Evolutionary conservation across 2,113 vertebrate genomes (phyloP), one percentile per base, ranked within the genome.

Genomic region (Uropsilus gracilis): DNA sequence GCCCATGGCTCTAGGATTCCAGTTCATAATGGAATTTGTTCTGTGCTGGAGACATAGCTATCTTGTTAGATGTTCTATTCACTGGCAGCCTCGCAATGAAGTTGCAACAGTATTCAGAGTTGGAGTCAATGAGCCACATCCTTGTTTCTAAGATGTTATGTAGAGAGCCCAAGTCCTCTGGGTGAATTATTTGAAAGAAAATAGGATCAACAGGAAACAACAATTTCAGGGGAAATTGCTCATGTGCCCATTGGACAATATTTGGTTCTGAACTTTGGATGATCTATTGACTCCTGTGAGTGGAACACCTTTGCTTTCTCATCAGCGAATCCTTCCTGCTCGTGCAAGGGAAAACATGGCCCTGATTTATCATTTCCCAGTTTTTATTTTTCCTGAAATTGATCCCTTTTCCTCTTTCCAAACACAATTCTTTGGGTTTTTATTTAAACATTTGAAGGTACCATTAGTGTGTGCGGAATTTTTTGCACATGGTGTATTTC

Each of bases 141-240:
- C 86, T 95, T 94, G 68, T 92, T 96, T 92, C 89, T 89, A 71
- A 89, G 63, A 83, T 89, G 89, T 93, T 89, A 91, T 64, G 84
- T 18, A 89, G 13, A 89, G 46, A 94, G 92, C 64, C 5, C n/a
- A 86, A 96, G 50, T 48, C n/a, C 48, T 96, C 32, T 89, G 82
- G 50, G 30, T 48, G 57, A 93, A 83, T 94, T 90, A 90, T 95
- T 94, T 69, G 20, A 90, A 89, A 93, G 50, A 86, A 87, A 92
- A 91, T 80, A 75, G 28, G 30, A 92, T 94, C 53, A 89, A 95
- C 20, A 64, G n/a, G 24, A 86, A 81, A 57, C 57, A 91, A 90
- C 83, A 86, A 64, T 93, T 90, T 73, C 68, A 86, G 77, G 77
- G 81, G 37, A 96, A 95, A 88, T 94, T 81, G 75, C n/a, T 75